Percentiles rank a stretch among this genome's conserved stretches.
These are phyloP conservation scores for Drosophila silvestris DNA, from an alignment of 2,888 invertebrate species.

Conservation along the genomic window DNA sequence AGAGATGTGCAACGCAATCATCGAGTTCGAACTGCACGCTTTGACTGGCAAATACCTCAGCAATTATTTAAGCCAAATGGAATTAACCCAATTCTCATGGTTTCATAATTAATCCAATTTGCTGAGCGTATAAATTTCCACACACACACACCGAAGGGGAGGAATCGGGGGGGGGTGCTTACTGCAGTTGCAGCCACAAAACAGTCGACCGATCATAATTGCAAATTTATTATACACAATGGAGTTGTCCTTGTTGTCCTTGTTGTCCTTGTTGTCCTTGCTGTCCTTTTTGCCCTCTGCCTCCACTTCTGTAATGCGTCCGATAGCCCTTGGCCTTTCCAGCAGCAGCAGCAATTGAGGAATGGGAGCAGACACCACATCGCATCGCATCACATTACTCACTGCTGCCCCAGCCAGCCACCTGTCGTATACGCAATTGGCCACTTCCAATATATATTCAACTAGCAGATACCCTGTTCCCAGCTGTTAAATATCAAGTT, in stretches of 20 bases:
- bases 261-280: conserved; percentile 39
- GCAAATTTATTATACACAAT: conserved; percentile 78
- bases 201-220: conserved; percentile 71
- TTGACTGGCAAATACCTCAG: conserved; percentile 39
- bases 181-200: conserved; percentile 22
- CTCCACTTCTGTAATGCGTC: conserved; percentile 2
- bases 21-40: conserved; percentile 45
- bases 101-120: conserved; percentile 82
- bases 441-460: neutral
- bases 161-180: neutral
- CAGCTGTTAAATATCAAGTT: neutral
- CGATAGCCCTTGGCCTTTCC: conserved; percentile 15
- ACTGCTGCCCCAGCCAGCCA: neutral
- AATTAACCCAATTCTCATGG: conserved; percentile 80
- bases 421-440: conserved; percentile 40
- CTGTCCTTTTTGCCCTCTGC: conserved; percentile 2
- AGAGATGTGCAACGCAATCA: neutral
- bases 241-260: conserved; percentile 52
- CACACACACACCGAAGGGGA: neutral
- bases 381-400: neutral
- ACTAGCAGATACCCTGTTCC: neutral
- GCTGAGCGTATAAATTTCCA: conserved; percentile 62
- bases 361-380: neutral
- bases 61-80: conserved; percentile 72
- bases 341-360: neutral